Conservation (phyloP, 2,113 vertebrate genomes). For the Zosterops hypoxanthus region DNA sequence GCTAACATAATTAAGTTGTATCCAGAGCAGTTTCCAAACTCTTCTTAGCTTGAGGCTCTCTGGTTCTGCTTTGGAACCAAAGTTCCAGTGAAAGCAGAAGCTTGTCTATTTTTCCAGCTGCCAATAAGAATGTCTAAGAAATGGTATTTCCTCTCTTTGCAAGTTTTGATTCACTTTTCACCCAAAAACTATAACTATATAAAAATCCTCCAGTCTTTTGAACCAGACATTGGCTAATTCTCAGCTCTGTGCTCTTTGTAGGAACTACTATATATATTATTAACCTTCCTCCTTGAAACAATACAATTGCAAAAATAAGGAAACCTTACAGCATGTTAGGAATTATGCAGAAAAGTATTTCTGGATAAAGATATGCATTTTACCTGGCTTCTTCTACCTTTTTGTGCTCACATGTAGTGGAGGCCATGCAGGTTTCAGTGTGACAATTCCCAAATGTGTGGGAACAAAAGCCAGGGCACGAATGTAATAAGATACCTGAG, state of each 20-base stretch:
- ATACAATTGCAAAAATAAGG: neutral
- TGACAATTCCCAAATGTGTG: neutral
- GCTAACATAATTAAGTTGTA: neutral
- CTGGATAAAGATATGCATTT: neutral
- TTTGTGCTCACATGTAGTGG: neutral
- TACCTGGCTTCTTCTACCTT: neutral
- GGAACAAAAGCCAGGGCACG: neutral
- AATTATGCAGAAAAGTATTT: neutral
- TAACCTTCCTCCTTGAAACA: neutral
- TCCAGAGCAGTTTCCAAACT: constrained; percentile 6
- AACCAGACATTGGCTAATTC: neutral
- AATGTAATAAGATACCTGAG: neutral
- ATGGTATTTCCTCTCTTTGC: neutral
- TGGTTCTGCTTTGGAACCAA: neutral
- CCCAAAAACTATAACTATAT: neutral
- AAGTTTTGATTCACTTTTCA: neutral
- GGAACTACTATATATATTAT: neutral
- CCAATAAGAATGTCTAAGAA: neutral
- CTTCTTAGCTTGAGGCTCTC: neutral
- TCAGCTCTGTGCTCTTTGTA: neutral
- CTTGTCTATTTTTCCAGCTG: neutral
- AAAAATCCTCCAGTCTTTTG: neutral
- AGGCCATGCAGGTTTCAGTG: neutral
- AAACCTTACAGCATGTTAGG: neutral
- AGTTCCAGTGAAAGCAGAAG: neutral